Percentiles rank a stretch among this genome's conserved stretches.
Evolutionary conservation across 2,888 invertebrate genomes (phyloP).

Genomic region (Leptopilina drosophilae): DNA sequence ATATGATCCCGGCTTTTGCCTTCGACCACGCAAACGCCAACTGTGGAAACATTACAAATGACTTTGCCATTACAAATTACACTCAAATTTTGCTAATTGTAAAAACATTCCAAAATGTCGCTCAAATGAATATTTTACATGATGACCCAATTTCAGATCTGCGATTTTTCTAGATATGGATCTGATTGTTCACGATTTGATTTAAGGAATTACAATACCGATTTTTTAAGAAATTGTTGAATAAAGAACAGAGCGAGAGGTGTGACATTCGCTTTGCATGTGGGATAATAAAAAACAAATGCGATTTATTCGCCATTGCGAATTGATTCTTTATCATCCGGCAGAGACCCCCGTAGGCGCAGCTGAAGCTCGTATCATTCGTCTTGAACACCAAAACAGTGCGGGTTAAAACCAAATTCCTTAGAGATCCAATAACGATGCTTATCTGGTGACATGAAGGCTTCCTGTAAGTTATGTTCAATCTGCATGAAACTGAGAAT

Average conservation of each 20-base stretch:
- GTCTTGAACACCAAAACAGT: constrained; percentile 29
- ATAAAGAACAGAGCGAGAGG: constrained; percentile 35
- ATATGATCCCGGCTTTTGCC: constrained; percentile 74
- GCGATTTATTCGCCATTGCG: constrained; percentile 68
- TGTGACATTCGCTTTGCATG: constrained; percentile 54
- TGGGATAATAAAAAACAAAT: constrained; percentile 61
- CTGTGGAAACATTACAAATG: constrained; percentile 10
- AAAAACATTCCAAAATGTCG: no score
- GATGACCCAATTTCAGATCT: no score
- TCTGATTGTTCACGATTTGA: no score
- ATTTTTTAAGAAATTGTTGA: no score
- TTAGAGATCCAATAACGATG: constrained; percentile 51
- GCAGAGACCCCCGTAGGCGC: constrained; percentile 49
- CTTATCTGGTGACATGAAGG: constrained; percentile 55
- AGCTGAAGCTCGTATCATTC: constrained; percentile 46
- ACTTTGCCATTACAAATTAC: no score
- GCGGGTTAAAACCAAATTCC: constrained; percentile 25
- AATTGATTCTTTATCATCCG: constrained; percentile 70
- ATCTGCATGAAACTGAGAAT: constrained; percentile 13
- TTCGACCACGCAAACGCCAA: constrained; percentile 66
- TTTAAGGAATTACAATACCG: no score
- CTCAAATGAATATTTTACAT: no score
- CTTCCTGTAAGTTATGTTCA: constrained; percentile 39
- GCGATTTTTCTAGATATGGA: no score
- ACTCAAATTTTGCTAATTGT: no score